A percentile compares a stretch with the other conserved stretches of the same genome.
These are phyloP conservation scores for Terrapene triunguis DNA, from an alignment of 2,113 vertebrate species.

Conservation along the genomic window DNA sequence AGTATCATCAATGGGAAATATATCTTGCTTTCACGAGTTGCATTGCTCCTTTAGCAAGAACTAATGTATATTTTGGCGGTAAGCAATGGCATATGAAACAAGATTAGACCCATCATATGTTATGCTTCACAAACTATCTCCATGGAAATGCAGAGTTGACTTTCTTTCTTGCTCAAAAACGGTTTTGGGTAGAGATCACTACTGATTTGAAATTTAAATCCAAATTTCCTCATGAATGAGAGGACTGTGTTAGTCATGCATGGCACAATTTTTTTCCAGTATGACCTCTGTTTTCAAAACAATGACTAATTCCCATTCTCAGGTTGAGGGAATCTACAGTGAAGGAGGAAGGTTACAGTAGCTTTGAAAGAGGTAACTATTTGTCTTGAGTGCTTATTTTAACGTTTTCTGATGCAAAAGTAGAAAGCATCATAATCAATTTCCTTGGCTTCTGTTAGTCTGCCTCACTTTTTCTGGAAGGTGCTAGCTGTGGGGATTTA, in stretches of 20 bases:
- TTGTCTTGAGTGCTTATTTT: constrained; percentile 67
- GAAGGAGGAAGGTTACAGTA: constrained; percentile 45
- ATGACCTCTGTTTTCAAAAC: constrained; percentile 68
- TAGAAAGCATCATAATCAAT: constrained; percentile 61
- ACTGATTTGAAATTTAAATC: constrained; percentile 77
- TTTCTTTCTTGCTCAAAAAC: constrained; percentile 54
- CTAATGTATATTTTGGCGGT: neutral
- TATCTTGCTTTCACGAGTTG: neutral
- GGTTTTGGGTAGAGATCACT: constrained; percentile 44
- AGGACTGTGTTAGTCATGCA: constrained; percentile 67
- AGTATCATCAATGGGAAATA: neutral
- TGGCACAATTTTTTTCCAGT: constrained; percentile 52
- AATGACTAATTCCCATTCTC: constrained; percentile 53
- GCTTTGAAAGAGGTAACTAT: constrained; percentile 64
- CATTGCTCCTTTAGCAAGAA: neutral
- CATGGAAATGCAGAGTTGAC: constrained; percentile 61
- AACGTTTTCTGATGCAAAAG: constrained; percentile 67
- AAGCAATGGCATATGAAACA: constrained; percentile 27
- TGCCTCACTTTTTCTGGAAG: constrained; percentile 27
- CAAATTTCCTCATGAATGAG: constrained; percentile 62
- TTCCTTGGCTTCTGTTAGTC: constrained; percentile 51
- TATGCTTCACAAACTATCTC: constrained; percentile 54
- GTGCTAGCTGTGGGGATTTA: constrained; percentile 37
- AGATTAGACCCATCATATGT: neutral
- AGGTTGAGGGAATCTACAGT: constrained; percentile 4